Evolutionary conservation across 2,888 invertebrate species (phyloP).

Genomic region (Abscondita cerata): DNA sequence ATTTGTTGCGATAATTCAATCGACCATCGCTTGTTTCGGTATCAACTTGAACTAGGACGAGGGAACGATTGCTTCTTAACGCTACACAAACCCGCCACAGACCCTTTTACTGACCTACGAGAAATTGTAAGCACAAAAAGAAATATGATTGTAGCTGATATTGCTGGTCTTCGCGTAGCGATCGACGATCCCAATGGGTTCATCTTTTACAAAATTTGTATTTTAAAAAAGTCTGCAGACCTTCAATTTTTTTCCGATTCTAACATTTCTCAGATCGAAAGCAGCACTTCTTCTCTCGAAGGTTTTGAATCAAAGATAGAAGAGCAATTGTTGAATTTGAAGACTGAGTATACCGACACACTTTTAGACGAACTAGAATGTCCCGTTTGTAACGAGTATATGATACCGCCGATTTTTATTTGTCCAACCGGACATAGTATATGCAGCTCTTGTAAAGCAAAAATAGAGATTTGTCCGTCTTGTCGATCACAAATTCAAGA

Average conservation of each 20-base stretch:
- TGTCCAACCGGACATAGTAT: constrained; percentile 53
- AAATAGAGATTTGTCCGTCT: constrained; percentile 49
- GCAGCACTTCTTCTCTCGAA: neutral
- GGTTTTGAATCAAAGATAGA: neutral
- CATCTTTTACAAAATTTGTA: constrained; percentile 24
- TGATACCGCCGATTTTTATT: constrained; percentile 53
- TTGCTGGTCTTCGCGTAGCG: constrained; percentile 11
- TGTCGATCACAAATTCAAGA: constrained; percentile 48
- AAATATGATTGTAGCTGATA: constrained; percentile 28
- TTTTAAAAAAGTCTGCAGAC: constrained; percentile 21
- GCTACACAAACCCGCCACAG: constrained; percentile 20
- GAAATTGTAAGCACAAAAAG: constrained; percentile 19
- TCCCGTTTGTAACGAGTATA: constrained; percentile 51
- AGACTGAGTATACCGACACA: constrained; percentile 47
- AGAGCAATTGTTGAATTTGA: neutral
- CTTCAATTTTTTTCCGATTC: neutral
- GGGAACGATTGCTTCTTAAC: constrained; percentile 24
- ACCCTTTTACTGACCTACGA: constrained; percentile 10
- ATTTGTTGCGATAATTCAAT: constrained; percentile 9
- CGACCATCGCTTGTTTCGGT: constrained; percentile 24
- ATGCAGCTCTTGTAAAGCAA: constrained; percentile 49
- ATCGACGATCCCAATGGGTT: constrained; percentile 13
- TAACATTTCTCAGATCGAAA: neutral
- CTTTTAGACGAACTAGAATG: constrained; percentile 51
- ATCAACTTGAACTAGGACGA: constrained; percentile 31